Conservation (phyloP, 2,113 vertebrate species). For the Casuarius casuarius region DNA sequence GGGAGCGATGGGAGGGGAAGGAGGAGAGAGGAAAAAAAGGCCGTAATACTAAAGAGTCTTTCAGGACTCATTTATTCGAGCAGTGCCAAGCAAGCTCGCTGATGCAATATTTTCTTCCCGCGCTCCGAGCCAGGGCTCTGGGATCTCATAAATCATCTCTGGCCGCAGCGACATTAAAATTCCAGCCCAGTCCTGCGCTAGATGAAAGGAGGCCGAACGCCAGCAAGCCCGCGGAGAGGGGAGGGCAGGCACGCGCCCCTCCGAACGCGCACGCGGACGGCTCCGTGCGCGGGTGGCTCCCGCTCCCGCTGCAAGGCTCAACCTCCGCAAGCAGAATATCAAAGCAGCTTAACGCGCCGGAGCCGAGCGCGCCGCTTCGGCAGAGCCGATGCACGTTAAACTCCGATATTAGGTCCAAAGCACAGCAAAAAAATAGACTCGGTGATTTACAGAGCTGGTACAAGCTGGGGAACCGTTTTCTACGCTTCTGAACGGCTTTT, state of each 20-base stretch:
- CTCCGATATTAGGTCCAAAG: background rate
- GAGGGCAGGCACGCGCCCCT: background rate
- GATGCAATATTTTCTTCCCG: slow-evolving; percentile 69
- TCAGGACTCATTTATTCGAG: slow-evolving; percentile 58
- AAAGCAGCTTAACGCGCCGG: background rate
- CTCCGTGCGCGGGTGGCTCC: background rate
- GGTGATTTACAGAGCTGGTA: background rate
- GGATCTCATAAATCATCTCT: slow-evolving; percentile 72
- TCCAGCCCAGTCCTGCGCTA: slow-evolving; percentile 55
- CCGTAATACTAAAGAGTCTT: slow-evolving; percentile 44
- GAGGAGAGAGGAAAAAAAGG: background rate
- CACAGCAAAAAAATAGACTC: background rate
- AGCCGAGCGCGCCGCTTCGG: background rate
- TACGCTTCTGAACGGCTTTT: background rate
- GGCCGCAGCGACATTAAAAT: slow-evolving; percentile 73
- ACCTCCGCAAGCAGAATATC: background rate
- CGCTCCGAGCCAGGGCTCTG: slow-evolving; percentile 51
- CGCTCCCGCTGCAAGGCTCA: background rate
- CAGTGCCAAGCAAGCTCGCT: slow-evolving; percentile 60
- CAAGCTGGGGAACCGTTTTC: background rate
- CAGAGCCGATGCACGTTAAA: background rate
- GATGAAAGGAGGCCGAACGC: slow-evolving; percentile 60
- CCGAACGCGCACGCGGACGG: background rate
- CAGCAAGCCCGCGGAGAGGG: slow-evolving; percentile 21
- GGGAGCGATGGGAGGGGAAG: background rate